Evolutionary conservation across 2,113 vertebrate genomes (phyloP).

Genomic region (Scomber colias): DNA sequence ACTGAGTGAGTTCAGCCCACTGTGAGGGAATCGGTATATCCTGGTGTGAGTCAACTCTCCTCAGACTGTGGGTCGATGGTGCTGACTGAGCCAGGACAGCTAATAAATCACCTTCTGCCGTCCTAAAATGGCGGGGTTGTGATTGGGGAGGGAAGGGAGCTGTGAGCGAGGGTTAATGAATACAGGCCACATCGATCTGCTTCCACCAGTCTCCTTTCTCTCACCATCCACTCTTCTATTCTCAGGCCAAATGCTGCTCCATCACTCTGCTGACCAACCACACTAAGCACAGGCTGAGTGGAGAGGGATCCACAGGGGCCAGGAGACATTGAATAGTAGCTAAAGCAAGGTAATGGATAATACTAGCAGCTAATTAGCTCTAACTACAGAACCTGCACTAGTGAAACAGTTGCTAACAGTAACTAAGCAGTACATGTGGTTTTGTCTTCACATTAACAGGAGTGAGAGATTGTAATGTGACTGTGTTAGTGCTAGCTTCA

Average conservation of each 20-base stretch:
- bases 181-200: constrained; percentile 82
- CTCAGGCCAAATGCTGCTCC: constrained; percentile 80
- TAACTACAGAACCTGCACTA: constrained; percentile 41
- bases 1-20: constrained; percentile 64
- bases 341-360: constrained; percentile 63
- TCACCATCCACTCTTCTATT: constrained; percentile 63
- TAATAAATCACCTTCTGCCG: constrained; percentile 84
- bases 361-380: constrained; percentile 63
- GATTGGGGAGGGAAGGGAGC: constrained; percentile 80
- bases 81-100: constrained; percentile 84
- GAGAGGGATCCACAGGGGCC: constrained; percentile 49
- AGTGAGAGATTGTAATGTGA: constrained; percentile 10
- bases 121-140: constrained; percentile 79
- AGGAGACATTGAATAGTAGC: constrained; percentile 48
- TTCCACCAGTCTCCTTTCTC: constrained; percentile 67
- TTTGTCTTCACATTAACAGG: constrained; percentile 5
- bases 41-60: constrained; percentile 80
- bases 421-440: constrained; percentile 45
- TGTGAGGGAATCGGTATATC: constrained; percentile 75
- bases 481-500: constrained; percentile 32
- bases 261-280: constrained; percentile 83
- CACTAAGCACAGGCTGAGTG: constrained; percentile 73
- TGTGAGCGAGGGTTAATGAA: constrained; percentile 84
- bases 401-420: constrained; percentile 42
- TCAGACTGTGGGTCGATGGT: constrained; percentile 80